Conservation (phyloP, 37 sponge, comb jelly and placozoan species). For the Beroe forskalii region DNA sequence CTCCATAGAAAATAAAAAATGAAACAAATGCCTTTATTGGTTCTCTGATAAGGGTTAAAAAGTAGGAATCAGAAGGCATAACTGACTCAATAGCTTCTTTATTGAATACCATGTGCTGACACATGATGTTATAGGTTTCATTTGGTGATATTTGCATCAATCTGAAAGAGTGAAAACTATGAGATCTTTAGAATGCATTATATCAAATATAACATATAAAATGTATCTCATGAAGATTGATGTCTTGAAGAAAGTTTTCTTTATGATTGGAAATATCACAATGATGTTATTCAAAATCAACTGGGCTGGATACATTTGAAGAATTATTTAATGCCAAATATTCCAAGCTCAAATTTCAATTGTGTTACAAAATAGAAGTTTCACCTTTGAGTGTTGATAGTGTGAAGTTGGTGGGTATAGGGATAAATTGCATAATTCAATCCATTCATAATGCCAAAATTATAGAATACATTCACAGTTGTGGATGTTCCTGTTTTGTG, state of each 20-base stretch:
- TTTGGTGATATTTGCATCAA: neutral
- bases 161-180: constrained; percentile 34
- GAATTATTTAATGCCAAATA: no score
- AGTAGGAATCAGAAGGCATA: constrained; percentile 55
- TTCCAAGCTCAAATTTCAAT: no score
- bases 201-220: no score
- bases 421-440: constrained; percentile 57
- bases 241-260: no score
- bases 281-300: no score
- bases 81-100: neutral
- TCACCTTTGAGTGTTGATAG: neutral
- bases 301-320: no score
- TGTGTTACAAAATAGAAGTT: no score
- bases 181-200: no score
- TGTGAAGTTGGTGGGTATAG: constrained; percentile 2
- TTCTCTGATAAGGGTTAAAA: constrained; percentile 2
- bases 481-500: constrained; percentile 63
- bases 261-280: no score
- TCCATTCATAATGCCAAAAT: constrained; percentile 17
- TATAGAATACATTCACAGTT: constrained; percentile 56
- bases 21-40: constrained; percentile 29
- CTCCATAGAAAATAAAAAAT: constrained; percentile 12
- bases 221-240: no score
- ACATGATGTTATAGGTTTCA: constrained; percentile 60
- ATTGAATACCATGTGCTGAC: constrained; percentile 49